Conservation (phyloP, 2,797 vertebrate species). For the Enteromius unitaeniatus region DNA sequence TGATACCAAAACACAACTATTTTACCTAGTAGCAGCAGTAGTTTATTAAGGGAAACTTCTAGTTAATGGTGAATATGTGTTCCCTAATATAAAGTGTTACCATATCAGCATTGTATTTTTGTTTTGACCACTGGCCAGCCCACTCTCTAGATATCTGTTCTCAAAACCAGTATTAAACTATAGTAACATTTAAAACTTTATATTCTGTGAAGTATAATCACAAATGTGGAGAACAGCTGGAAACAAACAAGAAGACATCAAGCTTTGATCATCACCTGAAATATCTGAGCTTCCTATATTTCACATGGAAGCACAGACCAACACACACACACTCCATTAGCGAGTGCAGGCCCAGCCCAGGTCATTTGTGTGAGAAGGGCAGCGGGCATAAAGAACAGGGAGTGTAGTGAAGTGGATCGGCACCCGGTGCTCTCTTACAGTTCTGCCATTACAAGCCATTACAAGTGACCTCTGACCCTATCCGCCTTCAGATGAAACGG, state of each 20-base stretch:
- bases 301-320: slow-evolving; percentile 22
- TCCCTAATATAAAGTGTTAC: background rate
- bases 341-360: slow-evolving; percentile 33
- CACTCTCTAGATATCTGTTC: background rate
- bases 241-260: background rate
- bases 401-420: slow-evolving; percentile 77
- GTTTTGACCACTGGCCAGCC: background rate
- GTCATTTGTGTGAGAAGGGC: slow-evolving; percentile 78
- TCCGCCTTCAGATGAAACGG: slow-evolving; percentile 84
- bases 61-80: background rate
- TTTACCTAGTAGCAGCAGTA: background rate
- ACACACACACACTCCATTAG: slow-evolving; percentile 44
- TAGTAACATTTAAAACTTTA: background rate
- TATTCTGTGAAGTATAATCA: background rate
- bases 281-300: slow-evolving; percentile 4
- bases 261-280: slow-evolving; percentile 28
- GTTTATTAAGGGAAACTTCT: background rate
- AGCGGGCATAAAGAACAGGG: slow-evolving; percentile 71
- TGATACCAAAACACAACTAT: background rate
- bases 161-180: background rate
- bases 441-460: slow-evolving; percentile 85
- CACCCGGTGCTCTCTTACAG: slow-evolving; percentile 81
- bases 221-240: background rate
- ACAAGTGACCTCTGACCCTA: slow-evolving; percentile 82
- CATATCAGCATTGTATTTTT: background rate